A percentile compares a stretch with the other conserved stretches of the same genome.
Conservation (phyloP, 2,888 invertebrate species). For the Phengaris alcon region DNA sequence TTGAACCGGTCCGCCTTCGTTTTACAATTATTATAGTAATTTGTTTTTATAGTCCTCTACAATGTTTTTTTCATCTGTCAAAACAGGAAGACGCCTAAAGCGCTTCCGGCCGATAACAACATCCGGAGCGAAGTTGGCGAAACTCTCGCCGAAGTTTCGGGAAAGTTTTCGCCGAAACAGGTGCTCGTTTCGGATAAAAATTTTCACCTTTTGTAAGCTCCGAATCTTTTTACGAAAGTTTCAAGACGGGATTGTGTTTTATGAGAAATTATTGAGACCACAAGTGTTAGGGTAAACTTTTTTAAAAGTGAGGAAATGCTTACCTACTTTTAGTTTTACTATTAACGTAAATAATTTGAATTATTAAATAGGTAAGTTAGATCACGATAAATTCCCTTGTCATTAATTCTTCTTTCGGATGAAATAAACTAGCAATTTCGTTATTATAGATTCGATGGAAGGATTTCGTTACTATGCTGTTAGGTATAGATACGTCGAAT, state of each 20-base stretch:
- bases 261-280: slow-evolving; percentile 39
- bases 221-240: slow-evolving; percentile 57
- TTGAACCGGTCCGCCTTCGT: not conserved
- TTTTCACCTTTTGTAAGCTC: slow-evolving; percentile 63
- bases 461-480: too few relatives aligned
- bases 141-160: slow-evolving; percentile 53
- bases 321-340: not conserved
- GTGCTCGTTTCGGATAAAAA: slow-evolving; percentile 74
- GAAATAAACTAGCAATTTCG: too few relatives aligned
- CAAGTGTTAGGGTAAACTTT: slow-evolving; percentile 34
- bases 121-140: slow-evolving; percentile 63
- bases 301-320: slow-evolving; percentile 29
- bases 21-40: slow-evolving; percentile 7
- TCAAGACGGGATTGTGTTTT: slow-evolving; percentile 48
- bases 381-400: too few relatives aligned
- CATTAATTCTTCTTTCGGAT: too few relatives aligned
- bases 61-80: slow-evolving; percentile 65
- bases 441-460: too few relatives aligned
- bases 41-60: slow-evolving; percentile 6
- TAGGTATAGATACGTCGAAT: too few relatives aligned
- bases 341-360: too few relatives aligned
- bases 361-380: too few relatives aligned
- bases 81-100: slow-evolving; percentile 77
- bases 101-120: slow-evolving; percentile 79
- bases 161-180: slow-evolving; percentile 58